phyloP scores from a whole-genome alignment of 1,140 invertebrate species.

The Heliothis virescens region DNA sequence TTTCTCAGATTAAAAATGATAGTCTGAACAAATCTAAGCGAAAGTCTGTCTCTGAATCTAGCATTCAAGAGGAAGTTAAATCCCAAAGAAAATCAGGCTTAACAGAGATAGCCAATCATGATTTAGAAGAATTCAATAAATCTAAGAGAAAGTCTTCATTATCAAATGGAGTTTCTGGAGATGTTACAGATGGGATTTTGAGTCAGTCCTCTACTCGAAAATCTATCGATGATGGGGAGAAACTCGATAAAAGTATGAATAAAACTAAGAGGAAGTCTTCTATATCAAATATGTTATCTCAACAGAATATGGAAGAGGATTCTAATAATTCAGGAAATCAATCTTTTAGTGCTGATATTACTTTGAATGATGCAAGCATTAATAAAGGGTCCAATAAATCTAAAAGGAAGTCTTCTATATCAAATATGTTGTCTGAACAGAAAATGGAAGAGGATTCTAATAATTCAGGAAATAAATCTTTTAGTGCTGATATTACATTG shows the following conservation, averaged over 20 bases:
- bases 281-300: background rate
- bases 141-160: constrained; percentile 3
- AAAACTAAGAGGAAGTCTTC: constrained; percentile 34
- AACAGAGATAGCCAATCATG: background rate
- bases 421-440: constrained; percentile 1
- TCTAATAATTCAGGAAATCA: background rate
- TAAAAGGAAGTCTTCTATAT: constrained; percentile 17
- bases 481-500: background rate
- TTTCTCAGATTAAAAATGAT: constrained; percentile 6
- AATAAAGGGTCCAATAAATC: constrained; percentile 35
- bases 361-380: background rate
- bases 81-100: constrained; percentile 9
- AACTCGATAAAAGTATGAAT: background rate
- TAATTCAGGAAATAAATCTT: background rate
- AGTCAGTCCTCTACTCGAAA: background rate
- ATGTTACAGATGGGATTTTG: background rate
- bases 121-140: background rate
- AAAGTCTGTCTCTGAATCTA: background rate
- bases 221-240: background rate
- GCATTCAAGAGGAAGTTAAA: background rate
- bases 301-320: background rate
- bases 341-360: background rate
- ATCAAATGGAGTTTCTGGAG: background rate
- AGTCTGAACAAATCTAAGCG: constrained; percentile 8
- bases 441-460: background rate